Evolutionary conservation across 2,113 vertebrate genomes (phyloP), one percentile per base, ranked within the genome.

Genomic region (Tychaedon coryphoeus): DNA sequence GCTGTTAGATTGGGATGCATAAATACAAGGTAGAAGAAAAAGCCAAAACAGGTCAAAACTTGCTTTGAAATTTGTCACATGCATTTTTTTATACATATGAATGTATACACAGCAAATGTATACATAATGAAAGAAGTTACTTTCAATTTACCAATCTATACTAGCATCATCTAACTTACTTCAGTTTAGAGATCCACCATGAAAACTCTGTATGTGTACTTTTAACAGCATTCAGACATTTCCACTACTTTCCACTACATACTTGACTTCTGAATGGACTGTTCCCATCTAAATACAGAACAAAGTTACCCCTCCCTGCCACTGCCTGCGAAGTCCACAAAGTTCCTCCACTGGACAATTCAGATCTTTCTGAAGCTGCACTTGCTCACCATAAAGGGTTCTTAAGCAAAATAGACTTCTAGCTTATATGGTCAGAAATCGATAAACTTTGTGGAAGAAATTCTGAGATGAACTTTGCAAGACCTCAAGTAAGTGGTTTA

Each of bases 221-320:
- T 79, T 36, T 9, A 72, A 40, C 31, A 71, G n/a, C 7, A 22
- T 8, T 38, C 20, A 79, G 66, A 36, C 29, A 12, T 73, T 69
- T 75, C 45, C 25, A 48, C 33, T 62, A 38, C 29, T n/a, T 19
- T n/a, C n/a, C n/a, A n/a, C n/a, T 2, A 7, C 13, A 42, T 3
- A 31, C 1, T 38, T n/a, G 58, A 62, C 58, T n/a, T 73, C 33
- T 70, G 19, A 38, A 31, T 14, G 48, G 34, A 42, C 5, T 54
- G 19, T 3, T 92, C 25, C 66, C 36, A 24, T 42, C 12, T 38
- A 82, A 47, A 56, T 42, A 28, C 13, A 48, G 36, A 85, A 48
- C 10, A 60, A 66, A 89, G 22, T 25, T 36, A 90, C 4, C 7
- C 11, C 17, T 58, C 16, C 28, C 25, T 0, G 0, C 19, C 19